Conservation (phyloP, 1,140 invertebrate species). For the Agrypnia vestita region DNA sequence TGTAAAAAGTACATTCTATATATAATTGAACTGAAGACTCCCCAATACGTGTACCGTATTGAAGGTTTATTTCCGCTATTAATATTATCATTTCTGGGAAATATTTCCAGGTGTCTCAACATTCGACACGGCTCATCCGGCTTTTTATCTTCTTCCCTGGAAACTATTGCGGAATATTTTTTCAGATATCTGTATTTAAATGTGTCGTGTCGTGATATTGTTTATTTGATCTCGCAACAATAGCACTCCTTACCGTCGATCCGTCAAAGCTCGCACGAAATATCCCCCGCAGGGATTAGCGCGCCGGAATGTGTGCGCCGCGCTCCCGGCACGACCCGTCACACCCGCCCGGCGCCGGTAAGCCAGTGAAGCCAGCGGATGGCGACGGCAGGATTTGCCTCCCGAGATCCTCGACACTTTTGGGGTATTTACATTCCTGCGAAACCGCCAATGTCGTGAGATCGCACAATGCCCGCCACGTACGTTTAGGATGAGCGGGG, state of each 20-base stretch:
- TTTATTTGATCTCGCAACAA: conserved; percentile 25
- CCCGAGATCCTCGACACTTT: not conserved
- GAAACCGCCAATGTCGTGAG: conserved; percentile 2
- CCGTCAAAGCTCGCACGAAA: conserved; percentile 7
- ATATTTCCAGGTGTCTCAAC: too few relatives aligned
- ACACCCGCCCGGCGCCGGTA: not conserved
- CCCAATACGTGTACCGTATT: too few relatives aligned
- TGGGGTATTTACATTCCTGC: conserved; percentile 3
- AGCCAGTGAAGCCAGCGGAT: not conserved
- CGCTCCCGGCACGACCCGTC: conserved; percentile 4
- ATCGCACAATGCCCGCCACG: not conserved
- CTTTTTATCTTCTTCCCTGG: not conserved
- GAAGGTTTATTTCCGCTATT: too few relatives aligned
- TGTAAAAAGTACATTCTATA: too few relatives aligned
- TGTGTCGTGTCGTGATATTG: conserved; percentile 14
- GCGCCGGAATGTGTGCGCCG: not conserved
- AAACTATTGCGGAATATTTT: not conserved
- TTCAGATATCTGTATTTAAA: not conserved
- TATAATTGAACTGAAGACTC: too few relatives aligned
- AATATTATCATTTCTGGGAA: not conserved
- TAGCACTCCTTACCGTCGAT: not conserved
- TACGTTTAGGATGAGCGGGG: conserved; percentile 18
- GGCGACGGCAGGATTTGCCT: not conserved
- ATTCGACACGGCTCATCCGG: not conserved
- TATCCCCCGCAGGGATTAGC: not conserved